A percentile compares a stretch with the other conserved stretches of the same genome.
Evolutionary conservation across 1,140 invertebrate species (phyloP).

Genomic region (Pogonognathellus flavescens): DNA sequence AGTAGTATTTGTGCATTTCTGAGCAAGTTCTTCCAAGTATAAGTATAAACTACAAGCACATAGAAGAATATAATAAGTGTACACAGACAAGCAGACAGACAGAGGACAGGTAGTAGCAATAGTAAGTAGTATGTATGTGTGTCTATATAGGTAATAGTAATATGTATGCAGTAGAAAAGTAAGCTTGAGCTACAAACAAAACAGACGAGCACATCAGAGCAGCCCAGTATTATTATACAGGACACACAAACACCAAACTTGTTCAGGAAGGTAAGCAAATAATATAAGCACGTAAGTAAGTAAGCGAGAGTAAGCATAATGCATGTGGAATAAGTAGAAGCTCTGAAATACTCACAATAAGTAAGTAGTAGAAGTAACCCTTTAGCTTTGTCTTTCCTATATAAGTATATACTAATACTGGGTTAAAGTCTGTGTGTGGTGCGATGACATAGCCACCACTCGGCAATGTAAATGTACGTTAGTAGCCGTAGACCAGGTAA

Average conservation of each 20-base stretch:
- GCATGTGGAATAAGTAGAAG: background rate
- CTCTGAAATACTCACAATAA: background rate
- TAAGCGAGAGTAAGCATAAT: background rate
- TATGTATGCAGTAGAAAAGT: no score
- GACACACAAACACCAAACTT: conserved; percentile 28
- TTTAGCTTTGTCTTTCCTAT: background rate
- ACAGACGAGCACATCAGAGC: no score
- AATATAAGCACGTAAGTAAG: conserved; percentile 19
- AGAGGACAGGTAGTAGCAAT: no score
- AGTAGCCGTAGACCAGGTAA: background rate
- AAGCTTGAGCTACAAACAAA: no score
- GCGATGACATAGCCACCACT: background rate
- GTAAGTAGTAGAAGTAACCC: background rate
- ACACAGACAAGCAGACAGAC: no score
- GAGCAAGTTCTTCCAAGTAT: no score
- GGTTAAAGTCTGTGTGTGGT: conserved; percentile 4
- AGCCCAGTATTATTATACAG: background rate
- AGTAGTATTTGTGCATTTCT: no score
- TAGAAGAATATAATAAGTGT: no score
- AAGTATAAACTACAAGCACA: no score
- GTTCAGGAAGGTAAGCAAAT: conserved; percentile 14
- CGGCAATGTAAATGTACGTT: conserved; percentile 2
- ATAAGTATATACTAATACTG: no score
- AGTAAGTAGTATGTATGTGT: no score
- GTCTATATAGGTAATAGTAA: no score